phyloP scores from a whole-genome alignment of 2,113 vertebrate genomes.

The Elaphurus davidianus region DNA sequence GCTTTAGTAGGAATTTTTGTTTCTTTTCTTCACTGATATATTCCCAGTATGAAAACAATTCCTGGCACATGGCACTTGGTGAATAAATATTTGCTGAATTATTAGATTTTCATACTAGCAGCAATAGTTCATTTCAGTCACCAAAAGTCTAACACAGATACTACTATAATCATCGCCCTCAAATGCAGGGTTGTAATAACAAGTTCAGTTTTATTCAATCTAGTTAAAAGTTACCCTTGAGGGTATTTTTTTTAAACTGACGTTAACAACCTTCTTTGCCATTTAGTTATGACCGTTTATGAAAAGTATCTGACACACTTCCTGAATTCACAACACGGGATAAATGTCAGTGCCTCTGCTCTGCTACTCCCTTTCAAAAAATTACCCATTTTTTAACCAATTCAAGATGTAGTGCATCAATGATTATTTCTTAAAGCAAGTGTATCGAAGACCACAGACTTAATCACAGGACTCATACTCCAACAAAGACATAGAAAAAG shows the following conservation, averaged over 20 bases:
- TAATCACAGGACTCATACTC: neutral
- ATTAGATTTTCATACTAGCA: slow-evolving; percentile 23
- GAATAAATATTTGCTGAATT: slow-evolving; percentile 34
- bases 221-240: neutral
- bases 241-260: neutral
- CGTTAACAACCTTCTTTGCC: neutral
- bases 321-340: neutral
- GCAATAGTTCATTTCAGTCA: slow-evolving; percentile 21
- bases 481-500: neutral
- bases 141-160: slow-evolving; percentile 16
- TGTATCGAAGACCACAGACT: neutral
- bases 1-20: slow-evolving; percentile 3
- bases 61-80: neutral
- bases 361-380: neutral
- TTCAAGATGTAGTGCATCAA: neutral
- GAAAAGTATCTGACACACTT: neutral
- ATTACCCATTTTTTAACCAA: neutral
- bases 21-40: slow-evolving; percentile 14
- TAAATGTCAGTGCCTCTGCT: neutral
- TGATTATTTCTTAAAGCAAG: neutral
- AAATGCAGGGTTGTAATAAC: neutral
- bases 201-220: neutral
- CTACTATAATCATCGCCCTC: neutral
- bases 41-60: neutral
- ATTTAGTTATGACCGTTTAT: slow-evolving; percentile 2